Evolutionary conservation across 2,797 vertebrate genomes (phyloP).

Genomic region (Coregonus ussuriensis): DNA sequence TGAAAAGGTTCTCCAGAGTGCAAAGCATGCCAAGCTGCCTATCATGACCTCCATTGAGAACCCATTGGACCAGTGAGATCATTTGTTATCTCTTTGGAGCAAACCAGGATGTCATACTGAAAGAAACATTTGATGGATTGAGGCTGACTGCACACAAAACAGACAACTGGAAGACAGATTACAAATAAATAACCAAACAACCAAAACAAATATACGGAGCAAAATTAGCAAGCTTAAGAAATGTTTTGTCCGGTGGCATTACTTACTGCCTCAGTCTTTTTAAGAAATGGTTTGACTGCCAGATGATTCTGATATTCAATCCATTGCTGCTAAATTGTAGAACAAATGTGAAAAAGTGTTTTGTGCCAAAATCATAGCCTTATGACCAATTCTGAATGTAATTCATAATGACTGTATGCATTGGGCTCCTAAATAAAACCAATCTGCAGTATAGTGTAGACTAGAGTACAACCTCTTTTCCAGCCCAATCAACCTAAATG

Average conservation of each 20-base stretch:
- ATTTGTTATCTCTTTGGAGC: conserved; percentile 41
- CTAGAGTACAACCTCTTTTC: conserved; percentile 28
- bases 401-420: conserved; percentile 48
- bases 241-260: conserved; percentile 47
- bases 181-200: conserved; percentile 66
- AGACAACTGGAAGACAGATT: conserved; percentile 65
- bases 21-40: conserved; percentile 77
- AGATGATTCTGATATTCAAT: conserved; percentile 35
- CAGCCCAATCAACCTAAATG: conserved; percentile 14
- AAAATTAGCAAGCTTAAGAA: conserved; percentile 37
- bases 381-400: conserved; percentile 52
- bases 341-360: conserved; percentile 47
- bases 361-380: conserved; percentile 59
- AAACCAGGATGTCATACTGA: conserved; percentile 8
- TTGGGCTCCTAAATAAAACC: conserved; percentile 33
- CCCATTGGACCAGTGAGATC: conserved; percentile 56
- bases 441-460: conserved; percentile 35
- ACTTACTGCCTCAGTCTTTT: conserved; percentile 35
- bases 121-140: conserved; percentile 26
- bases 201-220: conserved; percentile 42
- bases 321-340: conserved; percentile 47
- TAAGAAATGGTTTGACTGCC: conserved; percentile 38
- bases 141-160: conserved; percentile 57
- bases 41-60: conserved; percentile 56
- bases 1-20: conserved; percentile 72